Base-by-base conservation (phyloP, 2,888 invertebrate species). In the Tiliacea aurago region DNA sequence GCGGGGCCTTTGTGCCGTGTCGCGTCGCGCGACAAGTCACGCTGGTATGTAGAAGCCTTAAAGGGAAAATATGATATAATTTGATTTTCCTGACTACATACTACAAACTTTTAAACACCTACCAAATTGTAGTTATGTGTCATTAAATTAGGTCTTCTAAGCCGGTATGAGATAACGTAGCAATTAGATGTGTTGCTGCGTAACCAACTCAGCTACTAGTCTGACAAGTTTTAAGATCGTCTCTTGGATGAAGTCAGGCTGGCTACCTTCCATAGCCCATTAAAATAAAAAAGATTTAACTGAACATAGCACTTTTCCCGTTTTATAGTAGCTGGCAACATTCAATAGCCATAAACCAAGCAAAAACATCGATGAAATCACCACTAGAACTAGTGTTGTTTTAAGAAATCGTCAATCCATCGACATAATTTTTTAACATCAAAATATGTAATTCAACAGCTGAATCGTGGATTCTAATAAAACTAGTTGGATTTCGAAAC, bases 401-500 rank as follows among this genome's bases (percentile, higher is more conserved):
- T 49, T 63, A 79, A 65, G 51, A 74, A 64, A 73, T 65, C 59
- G 64, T 37, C 56, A 55, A 53, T 70, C 47, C 11, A 73, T 83
- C 67, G 51, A 55, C 61, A 45, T 9, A 41, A 41, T 41, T 41
- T 37, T 41, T 37, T 37, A 41, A 41, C 41, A 41, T 41, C 4
- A 41, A 41, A 41, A 7, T 23, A n/a, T 37, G 18, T 47, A 28
- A 63, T 69, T 62, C 53, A 71, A 58, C 70, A 65, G 64, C 20
- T 49, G 33, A 33, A 49, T 18, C 23, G 56, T 37, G 10, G 37
- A 70, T 67, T 70, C 41, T 61, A 47, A 67, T 73, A 41, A 55
- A 70, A 67, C 53, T 45, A 62, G 67, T 73, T 23, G 23, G 63
- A 76, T 85, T 79, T 85, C 74, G 85, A 79, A 85, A 83, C 59